Evolutionary conservation across 2,113 vertebrate genomes (phyloP), one percentile per base, ranked within the genome.

Genomic region (Sylvilagus bachmani): DNA sequence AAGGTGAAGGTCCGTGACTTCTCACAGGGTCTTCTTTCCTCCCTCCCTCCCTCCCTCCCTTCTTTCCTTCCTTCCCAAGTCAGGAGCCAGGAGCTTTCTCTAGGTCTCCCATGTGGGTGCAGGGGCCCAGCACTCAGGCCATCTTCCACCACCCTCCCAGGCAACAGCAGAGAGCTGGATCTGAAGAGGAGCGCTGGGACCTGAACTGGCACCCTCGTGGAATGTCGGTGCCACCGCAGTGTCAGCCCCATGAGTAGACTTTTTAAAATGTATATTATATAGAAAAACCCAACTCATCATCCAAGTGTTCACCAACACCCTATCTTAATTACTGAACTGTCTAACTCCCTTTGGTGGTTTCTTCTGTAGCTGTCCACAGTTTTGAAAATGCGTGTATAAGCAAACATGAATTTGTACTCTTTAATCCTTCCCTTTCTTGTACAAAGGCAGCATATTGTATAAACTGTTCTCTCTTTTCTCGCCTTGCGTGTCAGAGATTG

Each of bases 381-480:
- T 64, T 77, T 21, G 73, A 93, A 66, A 82, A 58, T 66, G 53
- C 10, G 24, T 79, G 61, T 33, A 2, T 58, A 55, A 80, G 62
- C 29, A 66, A 55, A 93, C 51, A 24, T 73, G 25, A 81, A 70
- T 74, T n/a, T 67, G 22, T 38, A 71, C n/a, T 38, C 17, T 67
- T 87, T 73, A 78, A 62, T 95, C 66, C 44, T 70, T 74, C 38
- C 12, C 22, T 61, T 61, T 94, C 29, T 86, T 85, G 69, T 22
- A 75, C 0, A 38, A 49, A 64, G 44, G 62, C 12, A 77, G 3
- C 25, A 29, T 38, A 44, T 61, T 70, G 9, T 49, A 29, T 21
- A 77, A 55, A 55, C n/a, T 25, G 19, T 44, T 94, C 27, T 92
- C 38, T 89, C 31, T 77, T 81, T 75, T 94, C 91, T 86, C 86